A percentile compares a stretch with the other conserved stretches of the same genome.
Evolutionary conservation across 2,888 invertebrate species (phyloP).

Genomic region (Drosophila engyochracea): DNA sequence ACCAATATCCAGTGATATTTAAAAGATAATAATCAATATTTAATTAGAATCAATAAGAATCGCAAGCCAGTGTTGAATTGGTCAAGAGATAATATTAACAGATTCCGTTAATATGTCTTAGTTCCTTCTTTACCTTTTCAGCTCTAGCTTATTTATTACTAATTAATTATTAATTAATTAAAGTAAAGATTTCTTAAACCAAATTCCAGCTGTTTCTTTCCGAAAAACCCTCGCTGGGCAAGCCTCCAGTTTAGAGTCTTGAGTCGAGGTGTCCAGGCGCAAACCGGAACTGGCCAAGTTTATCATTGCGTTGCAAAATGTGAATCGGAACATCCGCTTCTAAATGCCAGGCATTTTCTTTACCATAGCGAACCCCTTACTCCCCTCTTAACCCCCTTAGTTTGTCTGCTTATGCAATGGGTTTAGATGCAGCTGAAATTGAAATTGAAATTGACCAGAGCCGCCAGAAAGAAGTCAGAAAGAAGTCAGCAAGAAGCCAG

Average conservation of each 20-base stretch:
- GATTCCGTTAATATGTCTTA: background rate
- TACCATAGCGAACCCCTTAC: background rate
- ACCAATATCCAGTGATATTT: too few species aligned
- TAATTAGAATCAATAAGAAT: background rate
- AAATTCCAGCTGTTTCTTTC: background rate
- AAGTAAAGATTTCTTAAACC: background rate
- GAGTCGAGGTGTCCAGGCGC: constrained; percentile 24
- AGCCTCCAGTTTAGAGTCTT: background rate
- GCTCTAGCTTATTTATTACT: background rate
- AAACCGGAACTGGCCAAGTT: constrained; percentile 75
- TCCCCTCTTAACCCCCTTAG: background rate
- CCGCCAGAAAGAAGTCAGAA: constrained; percentile 16
- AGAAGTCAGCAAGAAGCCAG: background rate
- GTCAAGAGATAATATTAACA: background rate
- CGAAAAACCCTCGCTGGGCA: constrained; percentile 26
- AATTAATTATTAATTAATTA: background rate
- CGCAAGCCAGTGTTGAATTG: background rate
- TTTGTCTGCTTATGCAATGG: constrained; percentile 61
- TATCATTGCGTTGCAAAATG: constrained; percentile 81
- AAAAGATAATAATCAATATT: background rate
- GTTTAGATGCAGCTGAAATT: constrained; percentile 54
- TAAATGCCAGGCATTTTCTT: constrained; percentile 73
- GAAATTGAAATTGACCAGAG: constrained; percentile 69
- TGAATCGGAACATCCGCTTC: constrained; percentile 81
- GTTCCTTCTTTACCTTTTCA: background rate